These are phyloP conservation scores for Ctenomys sociabilis DNA, from an alignment of 2,113 vertebrate species.

Conservation along the genomic window DNA sequence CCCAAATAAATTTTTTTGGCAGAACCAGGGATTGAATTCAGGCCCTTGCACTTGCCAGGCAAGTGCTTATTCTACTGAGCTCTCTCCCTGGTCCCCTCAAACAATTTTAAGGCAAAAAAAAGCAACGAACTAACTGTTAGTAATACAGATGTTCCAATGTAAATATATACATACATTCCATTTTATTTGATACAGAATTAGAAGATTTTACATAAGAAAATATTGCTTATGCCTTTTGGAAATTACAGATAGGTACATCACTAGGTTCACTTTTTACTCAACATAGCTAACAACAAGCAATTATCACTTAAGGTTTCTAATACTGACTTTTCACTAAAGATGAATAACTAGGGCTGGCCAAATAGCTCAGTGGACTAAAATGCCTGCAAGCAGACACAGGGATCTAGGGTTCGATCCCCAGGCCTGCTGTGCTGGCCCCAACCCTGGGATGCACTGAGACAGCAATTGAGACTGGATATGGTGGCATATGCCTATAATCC, in stretches of 20 bases:
- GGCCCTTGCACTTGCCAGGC: too few relatives aligned
- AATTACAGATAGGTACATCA: background rate
- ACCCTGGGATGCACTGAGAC: too few relatives aligned
- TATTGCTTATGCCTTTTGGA: background rate
- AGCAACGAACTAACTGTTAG: background rate
- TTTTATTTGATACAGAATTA: background rate
- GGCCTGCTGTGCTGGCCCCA: too few relatives aligned
- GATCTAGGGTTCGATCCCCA: too few relatives aligned
- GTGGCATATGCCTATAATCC: too few relatives aligned
- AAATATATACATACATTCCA: background rate
- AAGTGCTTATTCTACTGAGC: too few relatives aligned
- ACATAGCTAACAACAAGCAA: background rate
- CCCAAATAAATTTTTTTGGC: background rate
- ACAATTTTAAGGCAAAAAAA: background rate
- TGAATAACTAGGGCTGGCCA: background rate
- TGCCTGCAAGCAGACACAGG: too few relatives aligned
- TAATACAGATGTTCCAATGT: background rate
- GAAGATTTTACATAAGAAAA: background rate
- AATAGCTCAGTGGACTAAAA: too few relatives aligned
- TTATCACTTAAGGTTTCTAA: background rate
- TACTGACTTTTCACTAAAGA: background rate
- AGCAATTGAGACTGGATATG: too few relatives aligned
- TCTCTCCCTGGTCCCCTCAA: too few relatives aligned
- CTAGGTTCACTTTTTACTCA: background rate
- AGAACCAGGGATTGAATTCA: too few relatives aligned